Conservation (phyloP, 1,140 invertebrate species). For the Notospermus geniculatus region DNA sequence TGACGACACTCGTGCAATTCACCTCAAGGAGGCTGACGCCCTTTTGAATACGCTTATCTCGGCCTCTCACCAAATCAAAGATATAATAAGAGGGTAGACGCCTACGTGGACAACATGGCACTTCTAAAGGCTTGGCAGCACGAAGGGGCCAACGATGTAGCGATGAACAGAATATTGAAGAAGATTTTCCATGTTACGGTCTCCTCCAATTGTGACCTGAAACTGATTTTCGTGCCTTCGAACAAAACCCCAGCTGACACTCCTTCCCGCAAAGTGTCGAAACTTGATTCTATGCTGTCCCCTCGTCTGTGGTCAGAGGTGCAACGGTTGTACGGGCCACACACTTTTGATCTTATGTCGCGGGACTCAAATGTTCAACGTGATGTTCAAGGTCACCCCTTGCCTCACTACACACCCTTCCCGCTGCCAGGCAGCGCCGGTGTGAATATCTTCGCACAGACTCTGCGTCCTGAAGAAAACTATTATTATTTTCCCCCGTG, state of each 20-base stretch:
- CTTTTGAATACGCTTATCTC: background rate
- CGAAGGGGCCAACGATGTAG: background rate
- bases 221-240: conserved; percentile 1
- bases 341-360: background rate
- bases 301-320: background rate
- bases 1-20: background rate
- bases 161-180: background rate
- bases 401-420: background rate
- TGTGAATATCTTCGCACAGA: background rate
- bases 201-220: background rate
- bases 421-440: background rate
- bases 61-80: background rate
- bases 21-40: background rate
- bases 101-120: background rate
- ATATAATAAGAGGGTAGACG: conserved; percentile 3
- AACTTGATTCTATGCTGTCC: background rate
- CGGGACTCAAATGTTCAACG: background rate
- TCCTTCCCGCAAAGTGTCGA: background rate
- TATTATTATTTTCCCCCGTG: too few relatives aligned
- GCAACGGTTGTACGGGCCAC: background rate
- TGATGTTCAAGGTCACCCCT: background rate
- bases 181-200: background rate
- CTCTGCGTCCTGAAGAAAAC: too few relatives aligned
- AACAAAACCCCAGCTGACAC: background rate
- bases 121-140: background rate